Evolutionary conservation across 2,888 invertebrate genomes (phyloP).

Genomic region (Allolobophora icterica): DNA sequence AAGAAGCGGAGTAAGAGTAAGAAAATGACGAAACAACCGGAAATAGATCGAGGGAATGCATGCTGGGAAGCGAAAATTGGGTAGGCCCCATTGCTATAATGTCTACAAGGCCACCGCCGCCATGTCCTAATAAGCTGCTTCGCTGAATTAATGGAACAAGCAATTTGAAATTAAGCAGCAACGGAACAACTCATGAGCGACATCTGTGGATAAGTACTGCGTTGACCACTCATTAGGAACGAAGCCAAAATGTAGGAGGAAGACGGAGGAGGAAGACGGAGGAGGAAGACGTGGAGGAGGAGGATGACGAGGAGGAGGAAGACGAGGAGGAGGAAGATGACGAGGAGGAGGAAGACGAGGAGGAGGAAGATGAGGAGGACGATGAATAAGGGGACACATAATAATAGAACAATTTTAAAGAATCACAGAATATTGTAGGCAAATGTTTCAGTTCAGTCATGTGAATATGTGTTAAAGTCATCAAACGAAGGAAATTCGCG

Average conservation of each 20-base stretch:
- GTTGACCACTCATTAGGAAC: not conserved
- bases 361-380: too few species aligned
- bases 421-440: too few species aligned
- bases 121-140: not conserved
- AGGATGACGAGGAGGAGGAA: not conserved
- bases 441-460: too few species aligned
- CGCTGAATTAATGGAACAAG: not conserved
- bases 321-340: not conserved
- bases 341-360: too few species aligned
- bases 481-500: too few species aligned
- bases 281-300: too few species aligned
- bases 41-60: slow-evolving; percentile 5
- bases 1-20: not conserved
- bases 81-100: too few species aligned
- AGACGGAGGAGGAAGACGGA: not conserved
- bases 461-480: too few species aligned
- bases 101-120: not conserved
- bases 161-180: not conserved
- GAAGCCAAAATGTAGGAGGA: not conserved
- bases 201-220: not conserved
- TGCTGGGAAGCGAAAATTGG: not conserved
- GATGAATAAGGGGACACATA: too few species aligned
- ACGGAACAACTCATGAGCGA: not conserved
- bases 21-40: slow-evolving; percentile 5
- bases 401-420: too few species aligned